Evolutionary conservation across 2,797 vertebrate species (phyloP).

Genomic region (Lepilemur septentrionalis): DNA sequence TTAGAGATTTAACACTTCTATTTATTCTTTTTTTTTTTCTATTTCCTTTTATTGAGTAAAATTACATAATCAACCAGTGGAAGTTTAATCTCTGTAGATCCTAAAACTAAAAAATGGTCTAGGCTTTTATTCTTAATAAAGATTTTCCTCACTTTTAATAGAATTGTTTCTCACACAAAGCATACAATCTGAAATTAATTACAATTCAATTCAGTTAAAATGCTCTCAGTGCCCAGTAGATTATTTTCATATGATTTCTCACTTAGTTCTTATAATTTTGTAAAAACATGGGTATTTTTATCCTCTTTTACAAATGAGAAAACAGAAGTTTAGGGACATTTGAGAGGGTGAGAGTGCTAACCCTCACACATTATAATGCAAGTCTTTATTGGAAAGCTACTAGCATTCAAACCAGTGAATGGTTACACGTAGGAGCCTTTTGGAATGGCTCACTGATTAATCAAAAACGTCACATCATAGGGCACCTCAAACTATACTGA

Average conservation of each 20-base stretch:
- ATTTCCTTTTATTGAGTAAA: not conserved
- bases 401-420: not conserved
- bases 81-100: not conserved
- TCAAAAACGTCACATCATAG: constrained; percentile 44
- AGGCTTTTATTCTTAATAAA: not conserved
- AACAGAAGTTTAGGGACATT: not conserved
- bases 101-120: not conserved
- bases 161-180: not conserved
- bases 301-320: not conserved
- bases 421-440: not conserved
- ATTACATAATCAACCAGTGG: not conserved
- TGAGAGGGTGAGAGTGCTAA: not conserved
- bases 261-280: not conserved
- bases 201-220: not conserved
- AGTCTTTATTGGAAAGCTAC: not conserved
- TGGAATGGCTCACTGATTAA: constrained; percentile 35
- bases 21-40: not conserved
- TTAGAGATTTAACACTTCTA: not conserved
- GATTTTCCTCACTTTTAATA: not conserved
- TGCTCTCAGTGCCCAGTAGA: not conserved
- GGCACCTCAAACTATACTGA: constrained; percentile 26
- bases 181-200: not conserved
- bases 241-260: constrained; percentile 19
- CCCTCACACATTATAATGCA: not conserved
- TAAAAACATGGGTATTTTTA: not conserved